Conservation (phyloP, 2,797 vertebrate genomes). For the Spinus pinus region DNA sequence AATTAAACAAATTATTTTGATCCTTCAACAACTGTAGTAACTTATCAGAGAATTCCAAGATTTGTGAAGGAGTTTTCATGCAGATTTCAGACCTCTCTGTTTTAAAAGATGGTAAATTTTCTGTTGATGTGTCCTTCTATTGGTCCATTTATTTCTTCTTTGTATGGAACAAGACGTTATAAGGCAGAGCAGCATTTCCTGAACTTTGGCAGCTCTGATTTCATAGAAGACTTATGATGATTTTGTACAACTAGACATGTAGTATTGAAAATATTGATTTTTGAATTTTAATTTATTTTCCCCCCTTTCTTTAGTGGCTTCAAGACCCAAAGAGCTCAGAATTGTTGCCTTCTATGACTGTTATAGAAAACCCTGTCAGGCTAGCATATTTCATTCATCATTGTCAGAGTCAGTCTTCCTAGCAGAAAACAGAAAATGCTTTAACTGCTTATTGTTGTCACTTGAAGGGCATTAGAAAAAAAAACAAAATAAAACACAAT, state of each 20-base stretch:
- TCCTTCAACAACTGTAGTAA: neutral
- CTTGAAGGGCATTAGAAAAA: neutral
- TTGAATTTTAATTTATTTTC: neutral
- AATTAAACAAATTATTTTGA: neutral
- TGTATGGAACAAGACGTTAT: neutral
- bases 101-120: neutral
- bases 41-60: neutral
- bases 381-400: neutral
- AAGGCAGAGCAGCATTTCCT: neutral
- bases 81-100: neutral
- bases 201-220: neutral
- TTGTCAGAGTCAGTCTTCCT: neutral
- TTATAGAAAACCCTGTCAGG: neutral
- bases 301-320: neutral
- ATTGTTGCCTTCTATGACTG: neutral
- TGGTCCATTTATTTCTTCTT: neutral
- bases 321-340: neutral
- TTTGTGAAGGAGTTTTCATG: neutral
- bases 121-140: neutral
- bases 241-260: neutral
- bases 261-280: neutral
- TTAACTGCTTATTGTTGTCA: neutral
- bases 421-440: neutral
- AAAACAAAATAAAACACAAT: neutral
- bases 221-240: neutral